Conservation (phyloP, 2,113 vertebrate species). For the Noctilio leporinus region DNA sequence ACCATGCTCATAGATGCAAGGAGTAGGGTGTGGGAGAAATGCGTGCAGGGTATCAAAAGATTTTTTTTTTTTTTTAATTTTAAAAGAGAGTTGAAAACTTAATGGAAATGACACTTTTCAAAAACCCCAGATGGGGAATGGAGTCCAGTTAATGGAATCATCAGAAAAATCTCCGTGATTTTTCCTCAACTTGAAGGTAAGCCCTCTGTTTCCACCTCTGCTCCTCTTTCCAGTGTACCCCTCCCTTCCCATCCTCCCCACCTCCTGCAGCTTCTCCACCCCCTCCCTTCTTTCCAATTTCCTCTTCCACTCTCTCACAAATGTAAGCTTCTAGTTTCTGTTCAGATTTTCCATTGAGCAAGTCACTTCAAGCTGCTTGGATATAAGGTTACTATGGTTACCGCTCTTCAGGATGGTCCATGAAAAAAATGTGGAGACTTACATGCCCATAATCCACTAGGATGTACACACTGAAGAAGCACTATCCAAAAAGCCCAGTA, state of each 20-base stretch:
- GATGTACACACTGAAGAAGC: not conserved
- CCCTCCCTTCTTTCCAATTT: not conserved
- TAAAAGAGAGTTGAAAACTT: not conserved
- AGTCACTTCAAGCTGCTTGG: not conserved
- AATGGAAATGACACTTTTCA: not conserved
- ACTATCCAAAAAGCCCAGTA: not conserved
- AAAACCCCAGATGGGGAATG: not conserved
- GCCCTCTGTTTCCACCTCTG: not conserved
- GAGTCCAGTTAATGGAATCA: not conserved
- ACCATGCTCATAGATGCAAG: not conserved
- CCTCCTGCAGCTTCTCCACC: not conserved
- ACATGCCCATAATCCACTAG: not conserved
- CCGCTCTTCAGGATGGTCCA: not conserved
- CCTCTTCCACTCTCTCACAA: not conserved
- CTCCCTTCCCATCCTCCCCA: not conserved
- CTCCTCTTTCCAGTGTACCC: not conserved
- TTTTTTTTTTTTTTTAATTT: no score
- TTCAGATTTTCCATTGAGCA: conserved; percentile 5
- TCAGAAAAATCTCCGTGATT: not conserved
- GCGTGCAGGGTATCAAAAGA: no score
- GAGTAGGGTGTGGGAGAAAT: not conserved
- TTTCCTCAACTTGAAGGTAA: not conserved
- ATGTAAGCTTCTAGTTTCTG: not conserved
- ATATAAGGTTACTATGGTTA: conserved; percentile 18
- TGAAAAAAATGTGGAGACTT: not conserved